Evolutionary conservation across 2,113 vertebrate species (phyloP), one percentile per base, ranked within the genome.

Genomic region (Siphamia tubifer): DNA sequence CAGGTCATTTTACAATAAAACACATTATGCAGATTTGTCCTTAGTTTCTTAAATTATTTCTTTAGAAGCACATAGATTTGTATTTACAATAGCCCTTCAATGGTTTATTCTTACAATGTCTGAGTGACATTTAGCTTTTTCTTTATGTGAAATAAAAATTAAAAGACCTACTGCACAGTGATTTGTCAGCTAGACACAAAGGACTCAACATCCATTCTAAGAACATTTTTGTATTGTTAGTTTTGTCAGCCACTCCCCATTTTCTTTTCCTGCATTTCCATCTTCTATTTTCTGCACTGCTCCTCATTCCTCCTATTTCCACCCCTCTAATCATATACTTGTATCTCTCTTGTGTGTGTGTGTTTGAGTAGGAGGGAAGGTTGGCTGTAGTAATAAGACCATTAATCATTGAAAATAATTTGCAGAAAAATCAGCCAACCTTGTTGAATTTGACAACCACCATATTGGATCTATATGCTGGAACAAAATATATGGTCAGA

Each of bases 401-500:
- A 86, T 89, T 84, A 86, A 89, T 87, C 85, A 89, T 68, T 81
- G 47, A 55, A 64, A 86, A 86, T 84, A 77, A 84, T 86, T 81
- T 12, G 15, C 51, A 53, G 67, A 75, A 73, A 87, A 83, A 77
- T 84, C 83, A 84, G 68, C 74, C 77, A 74, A 42, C 77, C 85
- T 81, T 86, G 74, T 84, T 84, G 79, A 71, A 83, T 86, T 67
- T 86, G 85, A 86, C 85, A 81, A 51, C 70, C 57, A 63, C 72
- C 64, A 66, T 77, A 80, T 74, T 86, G 79, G 69, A 73, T 65
- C 62, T 77, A 54, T 86, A 64, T 45, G 58, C 60, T 66, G 53
- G 40, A 61, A 73, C 54, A 60, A 76, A 78, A 71, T 66, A 61
- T 69, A 78, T 52, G 77, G 70, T 67, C 79, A 78, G 79, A 85